phyloP scores from a whole-genome alignment of 2,888 invertebrate species.

The Seira sanloemensis region DNA sequence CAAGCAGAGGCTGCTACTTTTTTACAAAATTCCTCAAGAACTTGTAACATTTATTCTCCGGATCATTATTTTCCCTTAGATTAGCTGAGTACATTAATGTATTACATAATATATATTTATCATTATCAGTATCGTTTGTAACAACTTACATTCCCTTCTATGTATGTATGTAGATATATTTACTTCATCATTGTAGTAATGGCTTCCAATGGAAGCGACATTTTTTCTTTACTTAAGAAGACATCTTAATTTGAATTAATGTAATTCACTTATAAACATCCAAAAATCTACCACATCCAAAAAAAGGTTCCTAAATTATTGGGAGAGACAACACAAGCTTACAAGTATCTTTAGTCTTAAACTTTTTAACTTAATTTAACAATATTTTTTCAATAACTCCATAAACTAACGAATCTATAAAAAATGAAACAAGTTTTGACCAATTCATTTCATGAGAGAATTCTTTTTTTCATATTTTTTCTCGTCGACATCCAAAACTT shows the following conservation, averaged over 20 bases:
- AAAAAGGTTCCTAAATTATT: not conserved
- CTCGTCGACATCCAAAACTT: no score
- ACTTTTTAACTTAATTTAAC: no score
- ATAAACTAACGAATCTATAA: no score
- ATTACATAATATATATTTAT: constrained; percentile 2
- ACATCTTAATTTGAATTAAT: not conserved
- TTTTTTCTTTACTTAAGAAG: constrained; percentile 19
- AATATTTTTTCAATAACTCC: no score
- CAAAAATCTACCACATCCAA: constrained; percentile 3
- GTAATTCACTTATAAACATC: not conserved
- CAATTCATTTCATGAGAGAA: no score
- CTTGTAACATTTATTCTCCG: constrained; percentile 46
- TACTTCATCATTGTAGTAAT: not conserved
- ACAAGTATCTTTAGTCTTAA: not conserved
- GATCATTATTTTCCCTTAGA: constrained; percentile 9
- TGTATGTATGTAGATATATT: constrained; percentile 1
- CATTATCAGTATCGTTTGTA: constrained; percentile 29
- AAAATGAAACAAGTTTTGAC: no score
- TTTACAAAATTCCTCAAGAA: constrained; percentile 19
- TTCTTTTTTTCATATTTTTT: no score
- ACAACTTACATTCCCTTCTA: constrained; percentile 17
- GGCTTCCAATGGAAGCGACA: constrained; percentile 47
- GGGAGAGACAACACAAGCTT: not conserved
- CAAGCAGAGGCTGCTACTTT: no score
- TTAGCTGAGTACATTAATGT: constrained; percentile 49